Evolutionary conservation across 2,113 vertebrate genomes (phyloP), one percentile per base, ranked within the genome.

Genomic region (Microtus ochrogaster): DNA sequence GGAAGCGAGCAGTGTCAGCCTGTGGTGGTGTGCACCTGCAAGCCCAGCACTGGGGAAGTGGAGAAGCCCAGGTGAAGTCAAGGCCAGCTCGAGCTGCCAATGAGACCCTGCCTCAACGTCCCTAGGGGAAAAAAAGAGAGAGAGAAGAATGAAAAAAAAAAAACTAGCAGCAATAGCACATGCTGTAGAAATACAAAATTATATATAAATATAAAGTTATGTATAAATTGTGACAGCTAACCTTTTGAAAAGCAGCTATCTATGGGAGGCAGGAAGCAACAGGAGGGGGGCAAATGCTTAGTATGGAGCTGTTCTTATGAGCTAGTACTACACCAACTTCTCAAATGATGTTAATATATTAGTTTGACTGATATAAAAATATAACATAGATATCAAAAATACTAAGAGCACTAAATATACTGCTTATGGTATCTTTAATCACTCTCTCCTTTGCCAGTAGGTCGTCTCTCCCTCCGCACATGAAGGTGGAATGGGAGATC

Each of bases 311-410:
- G 3, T 3, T 63, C 0, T 73, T 70, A n/a, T 8, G 89, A 92
- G 72, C 6, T 26, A 49, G 3, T 7, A 66, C 36, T 68, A 19
- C 16, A 19, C 26, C 16, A 47, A 47, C 24, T 90, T 90, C 89
- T 63, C n/a, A 44, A 96, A 47, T 16, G 39, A 52, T 39, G 10
- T 39, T 44, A 89, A 21, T 52, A 1, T n/a, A 55, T 68, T 82
- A 83, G 49, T 96, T 73, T 78, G 68, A 74, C 10, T 39, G 94
- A 95, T 68, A 73, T 58, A 63, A 87, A 76, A 66, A 33, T 22
- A 70, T 79, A 90, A 41, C 24, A 63, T 36, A 39, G 74, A 88
- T 36, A 96, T 14, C 36, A 94, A 89, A 26, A 93, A 74, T 4
- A 65, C 17, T 26, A n/a, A 33, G 28, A 85, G 47, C 41, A 68